Evolutionary conservation across 1,140 invertebrate genomes (phyloP).

Genomic region (Monomorium pharaonis): DNA sequence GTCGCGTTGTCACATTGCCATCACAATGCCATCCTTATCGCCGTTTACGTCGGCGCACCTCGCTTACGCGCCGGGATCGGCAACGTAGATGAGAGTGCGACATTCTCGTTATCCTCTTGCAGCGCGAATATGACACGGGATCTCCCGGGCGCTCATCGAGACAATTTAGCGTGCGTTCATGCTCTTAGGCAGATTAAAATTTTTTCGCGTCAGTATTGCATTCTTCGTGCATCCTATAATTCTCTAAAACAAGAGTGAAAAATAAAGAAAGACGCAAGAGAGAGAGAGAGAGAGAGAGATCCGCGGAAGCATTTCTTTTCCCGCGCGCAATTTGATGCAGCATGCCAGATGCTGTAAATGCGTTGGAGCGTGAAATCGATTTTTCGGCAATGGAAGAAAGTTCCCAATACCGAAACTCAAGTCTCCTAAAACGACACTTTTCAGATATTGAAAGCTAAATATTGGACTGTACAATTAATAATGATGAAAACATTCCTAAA

Average conservation of each 20-base stretch:
- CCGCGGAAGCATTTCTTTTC: background rate
- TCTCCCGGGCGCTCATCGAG: constrained; percentile 8
- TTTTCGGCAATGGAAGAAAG: background rate
- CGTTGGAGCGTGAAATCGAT: background rate
- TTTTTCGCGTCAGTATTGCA: constrained; percentile 18
- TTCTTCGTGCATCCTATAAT: background rate
- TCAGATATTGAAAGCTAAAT: too few species aligned
- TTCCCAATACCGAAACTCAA: too few species aligned
- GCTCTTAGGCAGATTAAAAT: constrained; percentile 26
- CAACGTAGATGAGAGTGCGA: constrained; percentile 1
- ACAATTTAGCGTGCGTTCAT: background rate
- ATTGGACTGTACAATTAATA: too few species aligned
- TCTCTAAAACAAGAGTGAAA: background rate
- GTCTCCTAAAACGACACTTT: too few species aligned
- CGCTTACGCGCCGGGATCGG: background rate
- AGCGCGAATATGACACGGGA: constrained; percentile 34
- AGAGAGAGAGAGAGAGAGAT: background rate
- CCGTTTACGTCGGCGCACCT: constrained; percentile 1
- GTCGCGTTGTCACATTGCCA: background rate
- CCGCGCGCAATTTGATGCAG: background rate
- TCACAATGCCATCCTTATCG: background rate
- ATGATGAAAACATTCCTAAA: too few species aligned
- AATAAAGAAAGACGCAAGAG: background rate
- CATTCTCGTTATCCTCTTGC: constrained; percentile 10
- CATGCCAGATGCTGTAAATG: background rate